These are phyloP conservation scores for Arrhopalites spinosus DNA, from an alignment of 2,888 invertebrate species.

Conservation along the genomic window DNA sequence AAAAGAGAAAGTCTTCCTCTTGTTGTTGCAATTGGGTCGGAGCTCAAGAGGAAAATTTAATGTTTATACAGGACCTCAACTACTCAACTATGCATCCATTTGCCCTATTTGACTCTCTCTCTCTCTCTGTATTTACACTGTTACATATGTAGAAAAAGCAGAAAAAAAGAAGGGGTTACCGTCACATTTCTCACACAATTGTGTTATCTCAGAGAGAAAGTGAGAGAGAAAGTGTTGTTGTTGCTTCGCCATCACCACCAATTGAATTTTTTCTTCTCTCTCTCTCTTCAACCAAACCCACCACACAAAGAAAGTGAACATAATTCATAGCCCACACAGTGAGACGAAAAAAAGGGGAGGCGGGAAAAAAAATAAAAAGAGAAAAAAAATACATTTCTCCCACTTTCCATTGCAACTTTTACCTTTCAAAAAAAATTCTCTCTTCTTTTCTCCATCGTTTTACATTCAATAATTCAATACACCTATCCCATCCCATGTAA, in stretches of 20 bases:
- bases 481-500: neutral
- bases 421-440: neutral
- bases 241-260: neutral
- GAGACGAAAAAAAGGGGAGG: neutral
- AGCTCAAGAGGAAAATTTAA: conserved; percentile 10
- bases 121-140: neutral
- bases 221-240: neutral
- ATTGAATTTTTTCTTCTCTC: conserved; percentile 9
- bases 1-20: neutral
- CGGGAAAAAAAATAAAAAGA: neutral
- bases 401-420: neutral
- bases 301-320: conserved; percentile 1
- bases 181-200: too few species aligned
- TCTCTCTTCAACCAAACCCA: neutral
- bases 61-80: neutral
- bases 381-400: neutral
- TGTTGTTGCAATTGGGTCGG: neutral
- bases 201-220: neutral
- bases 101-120: neutral
- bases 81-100: neutral
- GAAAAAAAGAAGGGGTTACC: too few species aligned
- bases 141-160: neutral
- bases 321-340: neutral
- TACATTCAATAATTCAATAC: conserved; percentile 4
- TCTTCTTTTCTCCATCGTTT: neutral